Evolutionary conservation across 1,140 invertebrate genomes (phyloP).

Genomic region (Brevipalpus yothersi): DNA sequence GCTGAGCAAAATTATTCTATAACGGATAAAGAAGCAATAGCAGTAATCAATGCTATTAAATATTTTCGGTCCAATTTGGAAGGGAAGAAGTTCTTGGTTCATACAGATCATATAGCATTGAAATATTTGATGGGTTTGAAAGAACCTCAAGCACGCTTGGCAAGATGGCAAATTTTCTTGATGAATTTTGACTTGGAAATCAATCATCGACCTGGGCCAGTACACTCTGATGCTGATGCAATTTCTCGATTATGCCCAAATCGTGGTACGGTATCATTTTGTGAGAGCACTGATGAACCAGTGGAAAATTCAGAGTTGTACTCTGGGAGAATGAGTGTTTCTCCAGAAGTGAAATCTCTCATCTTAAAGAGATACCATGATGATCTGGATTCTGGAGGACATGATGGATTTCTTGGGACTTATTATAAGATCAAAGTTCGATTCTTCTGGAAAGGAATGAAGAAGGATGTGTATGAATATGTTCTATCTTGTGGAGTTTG

Average conservation of each 20-base stretch:
- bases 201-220: background rate
- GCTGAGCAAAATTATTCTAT: conserved; percentile 19
- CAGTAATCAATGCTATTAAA: conserved; percentile 19
- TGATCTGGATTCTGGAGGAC: background rate
- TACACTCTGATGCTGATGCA: background rate
- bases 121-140: background rate
- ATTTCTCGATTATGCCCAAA: background rate
- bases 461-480: background rate
- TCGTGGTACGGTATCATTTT: background rate
- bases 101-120: background rate
- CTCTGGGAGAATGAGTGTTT: background rate
- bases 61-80: conserved; percentile 16
- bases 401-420: background rate
- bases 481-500: background rate
- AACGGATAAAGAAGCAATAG: conserved; percentile 21
- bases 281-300: background rate
- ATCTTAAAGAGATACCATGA: background rate
- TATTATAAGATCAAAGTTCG: background rate
- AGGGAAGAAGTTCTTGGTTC: background rate
- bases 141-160: background rate
- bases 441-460: background rate
- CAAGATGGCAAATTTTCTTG: too few relatives aligned
- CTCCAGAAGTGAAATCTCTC: background rate
- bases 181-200: background rate
- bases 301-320: background rate